Evolutionary conservation across 2,113 vertebrate species (phyloP).

Genomic region (Hassar affinis): DNA sequence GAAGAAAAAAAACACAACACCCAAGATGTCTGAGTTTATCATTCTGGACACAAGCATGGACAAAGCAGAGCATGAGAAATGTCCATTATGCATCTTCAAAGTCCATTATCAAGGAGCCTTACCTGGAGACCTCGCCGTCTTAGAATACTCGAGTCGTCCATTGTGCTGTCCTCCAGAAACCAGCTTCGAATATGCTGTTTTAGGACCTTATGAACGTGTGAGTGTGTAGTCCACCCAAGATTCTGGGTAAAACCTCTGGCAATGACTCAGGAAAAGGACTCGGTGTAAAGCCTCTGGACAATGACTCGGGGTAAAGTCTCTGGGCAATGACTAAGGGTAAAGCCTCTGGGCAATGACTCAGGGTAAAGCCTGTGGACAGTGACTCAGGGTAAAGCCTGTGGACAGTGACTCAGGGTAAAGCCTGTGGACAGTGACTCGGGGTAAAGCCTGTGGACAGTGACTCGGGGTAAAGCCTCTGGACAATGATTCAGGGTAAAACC

Average conservation of each 20-base stretch:
- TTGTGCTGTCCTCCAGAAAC: constrained; percentile 37
- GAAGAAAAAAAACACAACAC: not conserved
- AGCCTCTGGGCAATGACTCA: too few species aligned
- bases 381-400: too few species aligned
- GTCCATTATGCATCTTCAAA: not conserved
- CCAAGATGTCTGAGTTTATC: not conserved
- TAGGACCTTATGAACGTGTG: not conserved
- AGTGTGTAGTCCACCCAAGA: constrained; percentile 7
- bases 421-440: not conserved
- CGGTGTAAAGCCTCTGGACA: too few species aligned
- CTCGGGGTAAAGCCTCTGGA: too few species aligned
- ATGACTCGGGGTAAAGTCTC: too few species aligned
- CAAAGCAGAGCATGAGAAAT: not conserved
- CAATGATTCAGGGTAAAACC: too few species aligned
- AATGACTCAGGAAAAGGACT: too few species aligned
- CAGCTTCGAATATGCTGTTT: constrained; percentile 13
- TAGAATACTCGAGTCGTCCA: constrained; percentile 78
- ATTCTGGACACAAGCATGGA: not conserved
- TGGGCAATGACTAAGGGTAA: too few species aligned
- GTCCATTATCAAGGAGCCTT: constrained; percentile 39
- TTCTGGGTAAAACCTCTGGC: not conserved
- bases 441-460: not conserved
- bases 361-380: too few species aligned
- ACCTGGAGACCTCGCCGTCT: constrained; percentile 76
- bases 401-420: too few species aligned